Conservation (phyloP, 2,113 vertebrate genomes). For the Scartelaos histophorus region DNA sequence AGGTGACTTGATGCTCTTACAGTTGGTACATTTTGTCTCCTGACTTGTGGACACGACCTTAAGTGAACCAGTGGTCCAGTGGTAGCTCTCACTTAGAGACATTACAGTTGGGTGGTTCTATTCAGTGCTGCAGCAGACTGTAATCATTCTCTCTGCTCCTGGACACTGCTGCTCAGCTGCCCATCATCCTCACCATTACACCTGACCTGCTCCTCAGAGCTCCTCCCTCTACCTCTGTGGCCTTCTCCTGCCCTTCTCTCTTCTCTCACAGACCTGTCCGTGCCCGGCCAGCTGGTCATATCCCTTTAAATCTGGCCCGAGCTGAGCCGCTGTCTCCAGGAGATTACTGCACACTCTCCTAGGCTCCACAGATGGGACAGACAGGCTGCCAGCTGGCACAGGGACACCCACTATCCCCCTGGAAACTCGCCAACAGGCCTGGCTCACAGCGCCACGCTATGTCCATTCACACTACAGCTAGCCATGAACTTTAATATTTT, state of each 20-base stretch:
- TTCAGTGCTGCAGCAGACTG: slow-evolving; percentile 59
- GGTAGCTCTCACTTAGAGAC: slow-evolving; percentile 45
- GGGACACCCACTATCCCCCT: slow-evolving; percentile 75
- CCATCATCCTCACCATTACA: slow-evolving; percentile 62
- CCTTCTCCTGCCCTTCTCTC: slow-evolving; percentile 65
- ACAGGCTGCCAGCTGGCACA: slow-evolving; percentile 80
- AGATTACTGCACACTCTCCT: slow-evolving; percentile 79
- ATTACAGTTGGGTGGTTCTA: slow-evolving; percentile 43
- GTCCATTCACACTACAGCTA: slow-evolving; percentile 62
- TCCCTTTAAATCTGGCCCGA: slow-evolving; percentile 77
- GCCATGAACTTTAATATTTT: slow-evolving; percentile 23
- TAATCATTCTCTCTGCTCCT: slow-evolving; percentile 66
- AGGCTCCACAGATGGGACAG: slow-evolving; percentile 80
- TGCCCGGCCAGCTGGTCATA: slow-evolving; percentile 72
- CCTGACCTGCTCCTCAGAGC: slow-evolving; percentile 62
- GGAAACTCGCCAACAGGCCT: slow-evolving; percentile 71
- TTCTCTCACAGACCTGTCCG: slow-evolving; percentile 65
- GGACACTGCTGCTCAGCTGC: slow-evolving; percentile 58
- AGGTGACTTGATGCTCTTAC: not conserved
- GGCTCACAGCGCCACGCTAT: slow-evolving; percentile 55
- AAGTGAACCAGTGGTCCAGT: slow-evolving; percentile 12
- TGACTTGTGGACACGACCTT: slow-evolving; percentile 1
- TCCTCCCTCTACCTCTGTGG: slow-evolving; percentile 46
- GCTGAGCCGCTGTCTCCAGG: slow-evolving; percentile 66
- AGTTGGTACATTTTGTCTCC: not conserved